A percentile compares a stretch with the other conserved stretches of the same genome.
phyloP scores from a whole-genome alignment of 2,113 vertebrate genomes.

The Muntiacus reevesi region DNA sequence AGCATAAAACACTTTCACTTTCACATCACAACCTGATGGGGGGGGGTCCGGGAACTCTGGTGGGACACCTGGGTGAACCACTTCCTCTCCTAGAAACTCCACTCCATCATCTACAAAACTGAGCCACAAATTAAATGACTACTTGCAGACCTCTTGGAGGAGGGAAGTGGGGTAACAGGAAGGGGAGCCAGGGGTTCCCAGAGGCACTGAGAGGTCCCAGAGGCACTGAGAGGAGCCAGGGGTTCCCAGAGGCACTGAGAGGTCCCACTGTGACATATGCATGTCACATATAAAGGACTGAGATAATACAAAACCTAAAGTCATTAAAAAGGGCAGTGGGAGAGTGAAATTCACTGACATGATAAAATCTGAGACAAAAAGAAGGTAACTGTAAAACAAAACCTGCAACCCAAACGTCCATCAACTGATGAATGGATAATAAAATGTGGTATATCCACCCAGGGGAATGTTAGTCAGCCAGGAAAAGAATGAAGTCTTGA shows the following conservation, averaged over 20 bases:
- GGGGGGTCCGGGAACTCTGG: not conserved
- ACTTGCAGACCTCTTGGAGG: not conserved
- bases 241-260: no score
- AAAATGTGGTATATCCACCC: not conserved
- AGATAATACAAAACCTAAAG: not conserved
- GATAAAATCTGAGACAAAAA: not conserved
- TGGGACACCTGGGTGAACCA: not conserved
- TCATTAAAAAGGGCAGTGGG: not conserved
- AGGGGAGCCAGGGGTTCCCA: not conserved
- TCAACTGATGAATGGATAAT: not conserved
- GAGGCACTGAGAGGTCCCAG: not conserved
- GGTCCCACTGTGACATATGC: no score
- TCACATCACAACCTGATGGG: not conserved
- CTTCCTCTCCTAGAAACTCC: conserved; percentile 2
- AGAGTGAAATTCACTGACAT: not conserved
- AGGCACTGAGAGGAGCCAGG: not conserved
- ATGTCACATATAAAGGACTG: not conserved
- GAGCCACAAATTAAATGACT: not conserved
- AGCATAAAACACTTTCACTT: not conserved
- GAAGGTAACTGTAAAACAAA: not conserved
- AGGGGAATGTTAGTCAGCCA: not conserved
- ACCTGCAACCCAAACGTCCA: not conserved
- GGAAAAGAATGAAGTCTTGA: not conserved
- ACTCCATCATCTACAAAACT: not conserved
- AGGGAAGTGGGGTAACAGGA: not conserved